Evolutionary conservation across 2,797 vertebrate species (phyloP), one percentile per base, ranked within the genome.

Genomic region (Pelobates cultripes): DNA sequence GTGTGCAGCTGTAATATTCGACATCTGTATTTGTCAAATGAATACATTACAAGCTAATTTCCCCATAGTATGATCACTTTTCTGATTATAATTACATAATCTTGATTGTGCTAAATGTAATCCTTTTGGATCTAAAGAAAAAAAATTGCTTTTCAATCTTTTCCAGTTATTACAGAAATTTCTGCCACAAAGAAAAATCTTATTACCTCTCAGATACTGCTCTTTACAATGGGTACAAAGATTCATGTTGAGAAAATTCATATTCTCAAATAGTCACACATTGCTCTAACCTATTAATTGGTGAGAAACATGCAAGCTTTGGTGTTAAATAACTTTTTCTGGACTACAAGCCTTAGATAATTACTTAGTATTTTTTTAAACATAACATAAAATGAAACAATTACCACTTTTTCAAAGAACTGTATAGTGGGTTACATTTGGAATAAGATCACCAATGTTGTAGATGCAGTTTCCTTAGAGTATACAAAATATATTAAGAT

Each of bases 11-110:
- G 74, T 76, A 79, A 79, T 84, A 84, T 72, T 75, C 77, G 40
- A 72, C 82, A 75, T 79, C 71, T 79, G 67, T 79, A 75, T 84
- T 84, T 79, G 77, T 79, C 73, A 80, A 45, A 80, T 42, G 77
- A 72, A 76, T 79, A 67, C 63, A 79, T 84, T 75, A 67, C 55
- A 71, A 67, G 72, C 66, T 79, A 71, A 79, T 84, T 76, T 84
- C 82, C 67, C 73, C 68, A 28, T 77, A 71, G 77, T 57, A 71
- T 76, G 77, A 79, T 84, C 77, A 76, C 77, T 76, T 79, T 75
- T 73, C 68, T 71, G 77, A 79, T 75, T 75, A 84, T 79, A 80
- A 84, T 75, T 79, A 77, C 73, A 67, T 79, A 44, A 75, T 75
- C 77, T 53, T 60, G 73, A 76, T 72, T 76, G 77, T 84, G 77